Percentiles rank a stretch among this genome's conserved stretches.
phyloP scores from a whole-genome alignment of 2,888 invertebrate genomes.

The Erebia ligea region DNA sequence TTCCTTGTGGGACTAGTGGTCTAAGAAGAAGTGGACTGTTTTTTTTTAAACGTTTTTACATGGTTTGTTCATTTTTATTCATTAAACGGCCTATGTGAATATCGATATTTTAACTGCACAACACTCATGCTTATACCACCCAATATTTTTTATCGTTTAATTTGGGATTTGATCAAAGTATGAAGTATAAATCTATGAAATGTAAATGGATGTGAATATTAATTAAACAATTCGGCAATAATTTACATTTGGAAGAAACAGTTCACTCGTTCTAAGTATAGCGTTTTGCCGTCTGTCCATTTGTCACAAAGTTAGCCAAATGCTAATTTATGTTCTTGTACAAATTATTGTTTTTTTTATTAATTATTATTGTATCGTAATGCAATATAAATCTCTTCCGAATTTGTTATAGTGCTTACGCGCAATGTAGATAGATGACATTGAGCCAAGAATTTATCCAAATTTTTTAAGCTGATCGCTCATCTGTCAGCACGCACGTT shows the following conservation, averaged over 20 bases:
- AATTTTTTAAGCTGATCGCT: conserved; percentile 50
- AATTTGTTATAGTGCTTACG: conserved; percentile 66
- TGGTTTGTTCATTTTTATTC: too few relatives aligned
- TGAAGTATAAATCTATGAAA: neutral
- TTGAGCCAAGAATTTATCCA: conserved; percentile 53
- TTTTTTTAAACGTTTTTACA: neutral
- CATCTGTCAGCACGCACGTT: neutral
- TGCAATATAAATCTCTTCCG: conserved; percentile 79
- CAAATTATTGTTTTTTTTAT: conserved; percentile 60
- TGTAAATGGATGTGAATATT: neutral
- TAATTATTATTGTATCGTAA: conserved; percentile 52
- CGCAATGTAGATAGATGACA: conserved; percentile 46
- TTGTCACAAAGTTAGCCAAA: conserved; percentile 77
- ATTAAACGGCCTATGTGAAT: neutral
- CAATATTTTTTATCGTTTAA: neutral
- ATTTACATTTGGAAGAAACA: conserved; percentile 6
- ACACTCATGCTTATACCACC: neutral
- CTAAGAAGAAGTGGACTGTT: conserved; percentile 7
- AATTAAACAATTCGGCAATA: too few relatives aligned
- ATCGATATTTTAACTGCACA: neutral
- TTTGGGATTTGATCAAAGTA: neutral
- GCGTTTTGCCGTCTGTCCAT: conserved; percentile 46
- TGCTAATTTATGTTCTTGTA: conserved; percentile 73
- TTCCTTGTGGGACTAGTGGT: conserved; percentile 46
- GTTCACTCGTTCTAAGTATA: conserved; percentile 7